phyloP scores from a whole-genome alignment of 2,113 vertebrate species.

The Orthonyx spaldingii region DNA sequence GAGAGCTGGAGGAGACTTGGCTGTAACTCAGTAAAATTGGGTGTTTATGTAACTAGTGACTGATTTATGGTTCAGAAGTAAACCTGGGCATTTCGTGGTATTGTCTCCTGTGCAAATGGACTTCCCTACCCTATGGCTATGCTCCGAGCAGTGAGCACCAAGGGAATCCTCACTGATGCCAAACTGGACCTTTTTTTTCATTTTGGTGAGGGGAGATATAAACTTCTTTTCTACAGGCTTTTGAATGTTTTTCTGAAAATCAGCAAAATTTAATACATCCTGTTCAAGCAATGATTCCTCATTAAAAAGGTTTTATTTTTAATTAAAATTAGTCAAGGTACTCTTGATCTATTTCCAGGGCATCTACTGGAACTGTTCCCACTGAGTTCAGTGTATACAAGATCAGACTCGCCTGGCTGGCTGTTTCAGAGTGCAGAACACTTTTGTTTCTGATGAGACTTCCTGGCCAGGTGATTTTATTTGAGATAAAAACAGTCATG shows the following conservation, averaged over 20 bases:
- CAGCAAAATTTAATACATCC: neutral
- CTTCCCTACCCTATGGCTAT: neutral
- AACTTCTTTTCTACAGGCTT: neutral
- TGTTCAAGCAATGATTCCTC: neutral
- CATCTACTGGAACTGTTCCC: neutral
- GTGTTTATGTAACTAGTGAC: neutral
- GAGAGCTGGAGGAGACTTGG: neutral
- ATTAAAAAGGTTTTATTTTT: neutral
- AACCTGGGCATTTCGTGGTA: neutral
- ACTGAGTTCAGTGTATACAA: neutral
- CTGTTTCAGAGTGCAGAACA: neutral
- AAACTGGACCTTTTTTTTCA: neutral
- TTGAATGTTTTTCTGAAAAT: neutral
- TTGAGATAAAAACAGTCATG: neutral
- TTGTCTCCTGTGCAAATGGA: neutral
- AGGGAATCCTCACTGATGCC: neutral
- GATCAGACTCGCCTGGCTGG: neutral
- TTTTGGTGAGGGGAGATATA: neutral
- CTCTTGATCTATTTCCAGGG: neutral
- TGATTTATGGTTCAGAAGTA: neutral
- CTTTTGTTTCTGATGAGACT: neutral
- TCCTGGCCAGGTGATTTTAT: neutral
- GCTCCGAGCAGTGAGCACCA: fast-evolving
- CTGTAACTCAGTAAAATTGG: neutral
- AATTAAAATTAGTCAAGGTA: neutral